phyloP scores from a whole-genome alignment of 2,888 invertebrate genomes.

The Branchellion lobata region DNA sequence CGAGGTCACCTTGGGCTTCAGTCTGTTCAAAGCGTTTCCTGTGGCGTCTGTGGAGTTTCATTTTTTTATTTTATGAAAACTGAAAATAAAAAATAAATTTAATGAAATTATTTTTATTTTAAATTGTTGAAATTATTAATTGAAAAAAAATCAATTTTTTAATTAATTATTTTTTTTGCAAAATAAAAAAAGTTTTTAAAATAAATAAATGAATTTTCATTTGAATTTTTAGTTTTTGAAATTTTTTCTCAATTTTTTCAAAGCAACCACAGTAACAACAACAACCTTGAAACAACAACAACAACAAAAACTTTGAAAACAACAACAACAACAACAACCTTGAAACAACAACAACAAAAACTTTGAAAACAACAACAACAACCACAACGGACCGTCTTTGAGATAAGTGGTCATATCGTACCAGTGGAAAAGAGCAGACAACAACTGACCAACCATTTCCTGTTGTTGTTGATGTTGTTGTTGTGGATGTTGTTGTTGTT shows the following conservation, averaged over 20 bases:
- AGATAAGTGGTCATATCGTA: constrained; percentile 96
- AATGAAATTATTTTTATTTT: background rate
- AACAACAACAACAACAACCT: too few species aligned
- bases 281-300: too few species aligned
- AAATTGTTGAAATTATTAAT: background rate
- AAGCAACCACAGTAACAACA: too few species aligned
- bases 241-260: too few species aligned
- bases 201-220: too few species aligned
- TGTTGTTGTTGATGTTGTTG: constrained; percentile 50
- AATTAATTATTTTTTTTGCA: too few species aligned
- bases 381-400: constrained; percentile 75
- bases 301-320: too few species aligned
- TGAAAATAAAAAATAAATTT: background rate
- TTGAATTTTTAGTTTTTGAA: too few species aligned
- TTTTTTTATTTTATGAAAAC: too few species aligned
- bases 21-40: constrained; percentile 83
- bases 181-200: too few species aligned
- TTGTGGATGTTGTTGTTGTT: background rate
- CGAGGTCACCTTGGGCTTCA: constrained; percentile 73
- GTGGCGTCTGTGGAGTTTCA: constrained; percentile 62
- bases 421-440: constrained; percentile 98
- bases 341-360: too few species aligned
- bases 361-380: too few species aligned
- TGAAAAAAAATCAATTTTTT: background rate
- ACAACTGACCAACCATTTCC: constrained; percentile 77